Base-by-base conservation (phyloP, 23 tunicate genomes). In the Trididemnum miniatum region DNA sequence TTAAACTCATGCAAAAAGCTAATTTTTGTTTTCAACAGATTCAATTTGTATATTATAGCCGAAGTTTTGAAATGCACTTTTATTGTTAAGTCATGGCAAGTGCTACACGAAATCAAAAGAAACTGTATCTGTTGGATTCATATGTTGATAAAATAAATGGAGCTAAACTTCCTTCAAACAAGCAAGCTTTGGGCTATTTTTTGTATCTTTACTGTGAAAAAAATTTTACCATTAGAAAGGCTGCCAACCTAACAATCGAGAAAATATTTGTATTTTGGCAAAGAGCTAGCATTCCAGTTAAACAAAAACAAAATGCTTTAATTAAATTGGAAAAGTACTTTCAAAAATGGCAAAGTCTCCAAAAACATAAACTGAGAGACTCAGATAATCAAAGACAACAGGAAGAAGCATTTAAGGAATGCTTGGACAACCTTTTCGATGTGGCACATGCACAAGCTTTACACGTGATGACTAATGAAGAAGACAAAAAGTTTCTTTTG, bases 361-460 rank as follows among this genome's bases (percentile, higher is more conserved):
- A 5, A 32, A 69, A 69, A 25, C 36, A 69, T 37, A 31, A 32
- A 32, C 29, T 4, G 38, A 20, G 36, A 9, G 4, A 15, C 31
- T 69, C 75, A 69, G 75, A 5, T 12, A 69, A 35, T 69, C 75
- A 69, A 9, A 34, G 20, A 69, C 29, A 20, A 31, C 75, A 32
- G 5, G 75, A 69, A 34, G 5, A 69, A 32, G 9, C 3, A 32
- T 69, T 69, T 33, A 69, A 32, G 4, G 75, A 69, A 31, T 33
- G 12, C 7, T 69, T 63, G 28, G 69, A 63, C 28, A 22, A 31
- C 5, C 75, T 69, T 3, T 69, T 69, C 31, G 75, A 69, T 69
- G 75, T 69, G 29, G 75, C 75, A 4, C 75, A 69, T 69, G 75
- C 75, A 5, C 20, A 69, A 12, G 75, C 75, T 5, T 33, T 69